These are phyloP conservation scores for Xanthia togata DNA, from an alignment of 2,888 invertebrate species.

Conservation along the genomic window DNA sequence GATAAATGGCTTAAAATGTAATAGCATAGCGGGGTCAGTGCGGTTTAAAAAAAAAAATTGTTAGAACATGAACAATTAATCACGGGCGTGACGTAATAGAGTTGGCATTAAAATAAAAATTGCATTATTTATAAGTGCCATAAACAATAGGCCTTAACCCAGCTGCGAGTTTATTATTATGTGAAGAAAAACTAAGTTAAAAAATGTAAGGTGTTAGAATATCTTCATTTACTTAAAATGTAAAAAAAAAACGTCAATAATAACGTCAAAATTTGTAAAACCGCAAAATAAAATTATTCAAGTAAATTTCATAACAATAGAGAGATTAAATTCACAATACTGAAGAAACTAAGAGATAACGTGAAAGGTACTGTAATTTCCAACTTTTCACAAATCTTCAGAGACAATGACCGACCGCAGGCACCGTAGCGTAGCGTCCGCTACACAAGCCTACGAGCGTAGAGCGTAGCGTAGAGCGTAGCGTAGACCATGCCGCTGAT, in stretches of 20 bases:
- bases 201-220: not conserved
- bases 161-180: slow-evolving; percentile 11
- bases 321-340: not conserved
- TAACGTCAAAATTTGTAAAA: not conserved
- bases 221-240: not conserved
- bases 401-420: not conserved
- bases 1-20: slow-evolving; percentile 39
- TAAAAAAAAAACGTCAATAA: not conserved
- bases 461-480: slow-evolving; percentile 44
- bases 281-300: not conserved
- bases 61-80: slow-evolving; percentile 24
- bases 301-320: not conserved
- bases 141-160: slow-evolving; percentile 38
- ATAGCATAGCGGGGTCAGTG: slow-evolving; percentile 4
- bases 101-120: slow-evolving; percentile 34
- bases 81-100: slow-evolving; percentile 4
- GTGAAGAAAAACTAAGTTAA: not conserved
- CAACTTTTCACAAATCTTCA: not conserved
- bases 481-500: slow-evolving; percentile 55
- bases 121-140: slow-evolving; percentile 9
- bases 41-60: slow-evolving; percentile 22
- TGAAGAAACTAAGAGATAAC: not conserved
- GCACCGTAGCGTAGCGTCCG: slow-evolving; percentile 25
- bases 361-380: not conserved
- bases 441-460: slow-evolving; percentile 44